Conservation (phyloP, 2,888 invertebrate genomes). For the Agrochola lychnidis region DNA sequence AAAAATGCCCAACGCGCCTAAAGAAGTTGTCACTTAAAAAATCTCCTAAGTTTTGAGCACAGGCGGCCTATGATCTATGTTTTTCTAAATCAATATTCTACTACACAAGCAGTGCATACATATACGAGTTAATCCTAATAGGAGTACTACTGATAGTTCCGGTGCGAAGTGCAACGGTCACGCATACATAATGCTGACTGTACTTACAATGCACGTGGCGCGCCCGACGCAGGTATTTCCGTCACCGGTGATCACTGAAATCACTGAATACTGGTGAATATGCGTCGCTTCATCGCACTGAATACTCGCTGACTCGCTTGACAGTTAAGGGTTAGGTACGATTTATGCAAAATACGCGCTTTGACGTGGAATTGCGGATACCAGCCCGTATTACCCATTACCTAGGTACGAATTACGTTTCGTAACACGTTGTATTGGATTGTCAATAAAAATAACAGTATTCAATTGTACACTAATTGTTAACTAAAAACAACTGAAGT, state of each 20-base stretch:
- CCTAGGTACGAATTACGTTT: not conserved
- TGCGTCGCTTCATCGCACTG: not conserved
- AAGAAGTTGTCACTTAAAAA: too few species aligned
- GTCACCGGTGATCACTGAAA: slow-evolving; percentile 22
- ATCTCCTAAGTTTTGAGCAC: not conserved
- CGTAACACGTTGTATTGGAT: not conserved
- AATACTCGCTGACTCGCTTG: not conserved
- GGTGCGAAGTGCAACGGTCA: slow-evolving; percentile 33
- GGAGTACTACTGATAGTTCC: not conserved
- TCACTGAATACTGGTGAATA: slow-evolving; percentile 22
- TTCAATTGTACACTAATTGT: too few species aligned
- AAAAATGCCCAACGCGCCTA: too few species aligned
- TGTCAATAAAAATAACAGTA: not conserved
- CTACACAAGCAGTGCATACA: not conserved
- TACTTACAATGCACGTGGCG: slow-evolving; percentile 22
- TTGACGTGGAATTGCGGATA: too few species aligned
- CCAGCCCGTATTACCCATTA: too few species aligned
- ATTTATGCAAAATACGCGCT: not conserved
- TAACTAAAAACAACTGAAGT: too few species aligned
- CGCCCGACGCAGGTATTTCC: slow-evolving; percentile 3
- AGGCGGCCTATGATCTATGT: not conserved
- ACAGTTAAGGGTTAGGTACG: slow-evolving; percentile 3
- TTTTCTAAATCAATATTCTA: not conserved
- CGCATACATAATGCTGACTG: slow-evolving; percentile 36
- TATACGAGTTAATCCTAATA: slow-evolving; percentile 1